A percentile compares a stretch with the other conserved stretches of the same genome.
Evolutionary conservation across 2,113 vertebrate genomes (phyloP).

Genomic region (Chinchilla lanigera): DNA sequence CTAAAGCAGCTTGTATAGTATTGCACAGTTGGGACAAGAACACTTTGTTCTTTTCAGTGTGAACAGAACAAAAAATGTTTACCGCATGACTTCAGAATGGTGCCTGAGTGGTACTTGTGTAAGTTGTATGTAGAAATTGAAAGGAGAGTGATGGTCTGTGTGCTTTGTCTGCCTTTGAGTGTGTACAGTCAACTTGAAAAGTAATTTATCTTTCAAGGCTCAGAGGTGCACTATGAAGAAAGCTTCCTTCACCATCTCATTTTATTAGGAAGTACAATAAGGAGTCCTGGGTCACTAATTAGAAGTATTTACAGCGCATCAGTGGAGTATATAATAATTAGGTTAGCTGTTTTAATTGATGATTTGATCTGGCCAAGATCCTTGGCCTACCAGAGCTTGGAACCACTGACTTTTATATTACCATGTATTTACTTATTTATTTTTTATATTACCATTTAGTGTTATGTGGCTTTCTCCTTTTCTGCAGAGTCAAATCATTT

Average conservation of each 20-base stretch:
- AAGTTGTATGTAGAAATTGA: background rate
- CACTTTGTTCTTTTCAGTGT: slow-evolving; percentile 4
- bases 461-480: background rate
- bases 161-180: background rate
- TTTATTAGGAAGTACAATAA: slow-evolving; percentile 27
- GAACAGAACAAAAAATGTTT: background rate
- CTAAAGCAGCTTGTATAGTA: background rate
- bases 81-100: slow-evolving; percentile 13
- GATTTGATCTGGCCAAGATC: slow-evolving; percentile 44
- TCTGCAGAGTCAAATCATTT: background rate
- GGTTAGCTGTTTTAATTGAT: slow-evolving; percentile 66
- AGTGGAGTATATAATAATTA: background rate
- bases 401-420: background rate
- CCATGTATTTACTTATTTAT: background rate
- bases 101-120: background rate
- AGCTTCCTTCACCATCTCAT: slow-evolving; percentile 36
- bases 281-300: slow-evolving; percentile 31
- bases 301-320: slow-evolving; percentile 48
- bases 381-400: slow-evolving; percentile 5
- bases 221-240: background rate
- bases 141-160: background rate
- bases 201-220: slow-evolving; percentile 16
- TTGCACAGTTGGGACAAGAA: background rate
- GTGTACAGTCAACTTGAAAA: background rate
- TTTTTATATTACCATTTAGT: background rate